Percentiles rank a stretch among this genome's conserved stretches.
Evolutionary conservation across 2,797 vertebrate genomes (phyloP).

Genomic region (Pseudomugil gertrudae): DNA sequence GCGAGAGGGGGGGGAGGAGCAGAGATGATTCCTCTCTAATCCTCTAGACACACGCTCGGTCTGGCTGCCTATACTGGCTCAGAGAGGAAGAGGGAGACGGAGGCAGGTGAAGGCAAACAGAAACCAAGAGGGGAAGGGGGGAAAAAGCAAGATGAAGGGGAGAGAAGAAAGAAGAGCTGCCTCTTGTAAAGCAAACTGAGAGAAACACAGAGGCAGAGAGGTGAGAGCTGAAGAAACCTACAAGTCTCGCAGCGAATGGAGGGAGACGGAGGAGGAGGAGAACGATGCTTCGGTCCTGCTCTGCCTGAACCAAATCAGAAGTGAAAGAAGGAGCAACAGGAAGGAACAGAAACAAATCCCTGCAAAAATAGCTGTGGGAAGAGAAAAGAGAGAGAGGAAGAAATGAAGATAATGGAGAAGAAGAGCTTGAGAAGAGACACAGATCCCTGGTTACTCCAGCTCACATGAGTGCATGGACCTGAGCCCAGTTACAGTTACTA

Average conservation of each 20-base stretch:
- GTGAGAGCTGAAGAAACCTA: conserved; percentile 52
- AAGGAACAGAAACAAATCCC: conserved; percentile 24
- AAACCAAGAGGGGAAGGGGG: conserved; percentile 52
- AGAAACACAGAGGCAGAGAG: conserved; percentile 26
- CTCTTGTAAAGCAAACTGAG: conserved; percentile 53
- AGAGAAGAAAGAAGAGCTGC: conserved; percentile 57
- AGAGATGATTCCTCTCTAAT: conserved; percentile 82
- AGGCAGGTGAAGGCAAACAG: conserved; percentile 68
- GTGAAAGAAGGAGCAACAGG: conserved; percentile 55
- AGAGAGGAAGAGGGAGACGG: conserved; percentile 65
- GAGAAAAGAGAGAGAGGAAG: conserved; percentile 20
- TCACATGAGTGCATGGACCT: conserved; percentile 57
- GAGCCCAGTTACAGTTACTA: conserved; percentile 50
- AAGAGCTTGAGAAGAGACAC: conserved; percentile 40
- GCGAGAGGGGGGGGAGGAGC: conserved; percentile 69
- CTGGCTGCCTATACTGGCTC: conserved; percentile 73
- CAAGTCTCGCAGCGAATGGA: conserved; percentile 29
- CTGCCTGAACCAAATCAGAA: conserved; percentile 62
- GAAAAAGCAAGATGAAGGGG: conserved; percentile 71
- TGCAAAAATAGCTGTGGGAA: conserved; percentile 3
- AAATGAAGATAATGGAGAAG: conserved; percentile 57
- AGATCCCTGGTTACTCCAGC: conserved; percentile 44
- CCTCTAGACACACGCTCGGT: conserved; percentile 79
- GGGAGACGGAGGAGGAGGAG: conserved; percentile 47
- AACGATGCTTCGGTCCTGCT: conserved; percentile 40